Conservation (phyloP, 2,797 vertebrate genomes). For the Chelonia mydas region DNA sequence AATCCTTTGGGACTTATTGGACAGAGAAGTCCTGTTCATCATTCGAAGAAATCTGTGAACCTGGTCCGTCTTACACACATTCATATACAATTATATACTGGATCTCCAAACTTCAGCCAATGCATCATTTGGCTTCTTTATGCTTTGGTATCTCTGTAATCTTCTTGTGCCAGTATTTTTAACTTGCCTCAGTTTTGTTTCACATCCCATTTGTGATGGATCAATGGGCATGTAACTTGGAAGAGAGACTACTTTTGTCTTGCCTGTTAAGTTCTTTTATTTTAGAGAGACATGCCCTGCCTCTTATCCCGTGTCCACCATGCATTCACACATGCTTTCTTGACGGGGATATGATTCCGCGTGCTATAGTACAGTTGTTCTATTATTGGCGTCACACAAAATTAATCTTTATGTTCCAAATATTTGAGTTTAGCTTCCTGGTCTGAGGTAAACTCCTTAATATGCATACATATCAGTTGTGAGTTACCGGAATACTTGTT, state of each 20-base stretch:
- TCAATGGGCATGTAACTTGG: slow-evolving; percentile 1
- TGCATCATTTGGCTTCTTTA: neutral
- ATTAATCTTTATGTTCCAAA: slow-evolving; percentile 13
- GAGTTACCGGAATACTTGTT: neutral
- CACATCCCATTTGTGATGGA: neutral
- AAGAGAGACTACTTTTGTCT: slow-evolving; percentile 18
- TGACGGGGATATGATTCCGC: neutral
- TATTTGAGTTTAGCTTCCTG: slow-evolving; percentile 30
- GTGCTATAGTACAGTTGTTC: neutral
- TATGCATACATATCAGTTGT: neutral
- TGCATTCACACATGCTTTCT: neutral
- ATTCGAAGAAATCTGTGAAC: neutral
- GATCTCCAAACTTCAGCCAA: neutral
- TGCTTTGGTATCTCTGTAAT: neutral
- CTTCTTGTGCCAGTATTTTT: neutral
- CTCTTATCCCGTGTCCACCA: neutral
- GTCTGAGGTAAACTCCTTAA: slow-evolving; percentile 2
- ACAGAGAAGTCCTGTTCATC: neutral
- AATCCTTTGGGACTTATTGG: neutral
- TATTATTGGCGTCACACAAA: neutral
- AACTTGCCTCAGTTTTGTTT: neutral
- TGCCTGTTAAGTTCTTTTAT: neutral
- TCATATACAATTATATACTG: neutral
- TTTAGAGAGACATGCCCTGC: neutral
- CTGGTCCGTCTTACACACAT: neutral